Evolutionary conservation across 2,888 invertebrate species (phyloP).

Genomic region (Halocaridina rubra): DNA sequence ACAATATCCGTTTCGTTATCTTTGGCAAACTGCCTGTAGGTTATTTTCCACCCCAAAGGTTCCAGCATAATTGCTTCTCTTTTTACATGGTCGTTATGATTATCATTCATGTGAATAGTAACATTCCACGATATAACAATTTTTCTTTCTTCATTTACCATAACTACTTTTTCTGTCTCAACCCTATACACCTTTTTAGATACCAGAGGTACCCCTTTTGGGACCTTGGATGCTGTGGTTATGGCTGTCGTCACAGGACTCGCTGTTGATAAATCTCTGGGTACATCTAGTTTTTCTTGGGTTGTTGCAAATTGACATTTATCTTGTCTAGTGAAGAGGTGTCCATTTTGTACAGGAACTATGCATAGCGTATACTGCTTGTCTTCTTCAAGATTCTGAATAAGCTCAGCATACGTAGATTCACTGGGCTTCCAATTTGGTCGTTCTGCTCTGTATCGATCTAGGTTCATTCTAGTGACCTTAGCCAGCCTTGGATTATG

Average conservation of each 20-base stretch:
- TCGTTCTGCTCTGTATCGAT: conserved; percentile 16
- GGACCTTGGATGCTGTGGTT: not conserved
- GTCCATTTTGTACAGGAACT: not conserved
- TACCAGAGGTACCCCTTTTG: not conserved
- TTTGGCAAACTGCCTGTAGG: conserved; percentile 38
- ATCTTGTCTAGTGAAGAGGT: conserved; percentile 23
- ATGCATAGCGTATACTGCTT: conserved; percentile 36
- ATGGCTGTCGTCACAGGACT: not conserved
- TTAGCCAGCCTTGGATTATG: conserved; percentile 11
- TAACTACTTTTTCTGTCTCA: conserved; percentile 25
- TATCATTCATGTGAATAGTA: not conserved
- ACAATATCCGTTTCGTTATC: conserved; percentile 54
- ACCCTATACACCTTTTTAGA: conserved; percentile 7
- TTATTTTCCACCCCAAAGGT: conserved; percentile 52
- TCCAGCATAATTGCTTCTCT: conserved; percentile 1
- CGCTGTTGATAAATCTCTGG: not conserved
- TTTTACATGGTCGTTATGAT: not conserved
- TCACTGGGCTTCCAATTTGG: conserved; percentile 21
- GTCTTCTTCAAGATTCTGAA: conserved; percentile 18
- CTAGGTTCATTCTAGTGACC: conserved; percentile 24
- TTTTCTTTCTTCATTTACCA: not conserved
- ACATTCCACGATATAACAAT: conserved; percentile 42
- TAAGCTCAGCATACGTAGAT: conserved; percentile 25
- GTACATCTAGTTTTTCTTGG: not conserved
- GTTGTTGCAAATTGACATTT: conserved; percentile 26